Percentiles rank a stretch among this genome's conserved stretches.
Evolutionary conservation across 2,797 vertebrate genomes (phyloP).

Genomic region (Galago senegalensis): DNA sequence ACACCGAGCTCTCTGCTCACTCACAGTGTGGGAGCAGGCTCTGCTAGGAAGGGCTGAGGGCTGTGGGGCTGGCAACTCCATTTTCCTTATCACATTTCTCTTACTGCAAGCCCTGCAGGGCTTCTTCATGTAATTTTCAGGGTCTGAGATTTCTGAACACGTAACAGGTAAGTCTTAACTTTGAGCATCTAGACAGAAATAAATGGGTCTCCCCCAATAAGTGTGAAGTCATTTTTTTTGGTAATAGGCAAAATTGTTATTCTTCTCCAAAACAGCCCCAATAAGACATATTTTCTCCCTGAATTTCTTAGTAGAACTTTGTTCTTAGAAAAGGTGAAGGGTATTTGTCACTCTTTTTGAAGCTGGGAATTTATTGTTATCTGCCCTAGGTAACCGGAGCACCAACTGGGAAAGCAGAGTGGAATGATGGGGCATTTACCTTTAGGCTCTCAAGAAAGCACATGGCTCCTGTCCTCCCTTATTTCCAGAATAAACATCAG

Average conservation of each 20-base stretch:
- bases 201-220: slow-evolving; percentile 70
- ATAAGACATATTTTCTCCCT: slow-evolving; percentile 19
- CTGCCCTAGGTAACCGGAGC: neutral
- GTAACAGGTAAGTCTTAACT: neutral
- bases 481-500: neutral
- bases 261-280: slow-evolving; percentile 39
- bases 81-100: neutral
- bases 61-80: neutral
- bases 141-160: slow-evolving; percentile 1
- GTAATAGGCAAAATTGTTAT: neutral
- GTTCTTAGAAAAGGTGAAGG: slow-evolving; percentile 7
- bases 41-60: neutral
- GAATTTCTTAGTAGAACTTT: neutral
- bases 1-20: slow-evolving; percentile 13
- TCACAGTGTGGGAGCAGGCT: neutral
- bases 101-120: neutral
- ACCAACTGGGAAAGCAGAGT: neutral
- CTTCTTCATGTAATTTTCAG: neutral
- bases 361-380: slow-evolving; percentile 38
- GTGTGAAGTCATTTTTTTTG: slow-evolving; percentile 58
- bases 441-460: neutral
- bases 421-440: neutral
- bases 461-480: neutral
- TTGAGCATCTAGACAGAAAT: slow-evolving; percentile 70
- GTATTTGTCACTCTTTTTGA: slow-evolving; percentile 3